A percentile compares a stretch with the other conserved stretches of the same genome.
phyloP scores from a whole-genome alignment of 2,797 vertebrate genomes.

The Enteromius treurensis region DNA sequence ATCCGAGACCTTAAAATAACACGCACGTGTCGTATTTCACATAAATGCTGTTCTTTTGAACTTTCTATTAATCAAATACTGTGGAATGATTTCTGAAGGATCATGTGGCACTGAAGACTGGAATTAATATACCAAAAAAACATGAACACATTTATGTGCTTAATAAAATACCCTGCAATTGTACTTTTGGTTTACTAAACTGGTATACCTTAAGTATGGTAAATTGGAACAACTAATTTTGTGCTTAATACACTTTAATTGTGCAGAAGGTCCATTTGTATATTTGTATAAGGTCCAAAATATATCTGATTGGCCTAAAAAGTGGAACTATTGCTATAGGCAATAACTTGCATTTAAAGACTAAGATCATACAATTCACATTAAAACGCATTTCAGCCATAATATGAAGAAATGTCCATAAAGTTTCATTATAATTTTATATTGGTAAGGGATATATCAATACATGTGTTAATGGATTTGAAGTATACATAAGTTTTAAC shows the following conservation, averaged over 20 bases:
- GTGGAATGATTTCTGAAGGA: neutral
- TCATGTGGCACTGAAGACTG: neutral
- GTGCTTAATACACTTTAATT: neutral
- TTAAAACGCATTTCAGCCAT: neutral
- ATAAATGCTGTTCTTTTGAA: neutral
- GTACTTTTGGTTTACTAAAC: neutral
- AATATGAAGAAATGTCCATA: neutral
- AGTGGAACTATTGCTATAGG: neutral
- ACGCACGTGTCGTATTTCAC: too few relatives aligned
- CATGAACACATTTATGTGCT: neutral
- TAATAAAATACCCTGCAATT: neutral
- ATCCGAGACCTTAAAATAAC: too few relatives aligned
- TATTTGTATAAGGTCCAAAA: neutral
- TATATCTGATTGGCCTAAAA: neutral
- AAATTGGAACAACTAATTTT: neutral
- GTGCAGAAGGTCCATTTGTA: neutral
- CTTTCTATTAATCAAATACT: neutral
- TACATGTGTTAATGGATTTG: neutral
- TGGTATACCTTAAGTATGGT: neutral
- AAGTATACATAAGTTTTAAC: slow-evolving; percentile 22
- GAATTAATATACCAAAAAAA: too few relatives aligned
- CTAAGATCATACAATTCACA: neutral
- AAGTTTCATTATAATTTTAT: neutral
- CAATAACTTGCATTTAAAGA: neutral
- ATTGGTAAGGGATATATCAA: neutral